Conservation (phyloP, 2,113 vertebrate genomes). For the Turnix velox region DNA sequence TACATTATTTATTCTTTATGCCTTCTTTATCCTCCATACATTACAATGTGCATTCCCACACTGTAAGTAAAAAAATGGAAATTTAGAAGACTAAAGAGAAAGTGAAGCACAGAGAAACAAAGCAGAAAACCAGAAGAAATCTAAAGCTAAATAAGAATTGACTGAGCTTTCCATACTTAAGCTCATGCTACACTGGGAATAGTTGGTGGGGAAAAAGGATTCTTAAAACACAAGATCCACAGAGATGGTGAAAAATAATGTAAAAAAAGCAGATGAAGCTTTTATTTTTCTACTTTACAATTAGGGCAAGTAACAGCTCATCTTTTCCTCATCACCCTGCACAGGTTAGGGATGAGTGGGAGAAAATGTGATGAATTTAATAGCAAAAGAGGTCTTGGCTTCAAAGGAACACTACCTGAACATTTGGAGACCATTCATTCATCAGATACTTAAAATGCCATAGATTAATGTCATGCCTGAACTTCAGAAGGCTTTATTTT, state of each 20-base stretch:
- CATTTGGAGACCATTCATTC: not conserved
- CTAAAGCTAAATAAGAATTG: not conserved
- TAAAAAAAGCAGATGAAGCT: not conserved
- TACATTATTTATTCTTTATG: too few relatives aligned
- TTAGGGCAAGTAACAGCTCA: not conserved
- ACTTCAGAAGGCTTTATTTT: slow-evolving; percentile 1
- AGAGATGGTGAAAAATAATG: not conserved
- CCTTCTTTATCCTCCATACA: not conserved
- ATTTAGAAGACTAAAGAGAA: not conserved
- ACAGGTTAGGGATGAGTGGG: not conserved
- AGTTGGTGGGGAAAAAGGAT: not conserved
- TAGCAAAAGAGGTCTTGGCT: not conserved
- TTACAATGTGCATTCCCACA: not conserved
- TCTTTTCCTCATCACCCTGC: not conserved
- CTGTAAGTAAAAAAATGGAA: not conserved
- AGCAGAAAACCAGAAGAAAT: not conserved
- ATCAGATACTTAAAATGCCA: not conserved
- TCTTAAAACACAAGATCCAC: not conserved
- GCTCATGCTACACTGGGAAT: not conserved
- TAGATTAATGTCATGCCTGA: not conserved
- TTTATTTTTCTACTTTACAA: not conserved
- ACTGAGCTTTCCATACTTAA: not conserved
- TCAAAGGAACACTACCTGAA: not conserved
- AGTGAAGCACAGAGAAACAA: not conserved
- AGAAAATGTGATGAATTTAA: not conserved